These are phyloP conservation scores for Anthopleura xanthogrammica DNA, from an alignment of 92 coral and sea anemone genomes.

Conservation along the genomic window DNA sequence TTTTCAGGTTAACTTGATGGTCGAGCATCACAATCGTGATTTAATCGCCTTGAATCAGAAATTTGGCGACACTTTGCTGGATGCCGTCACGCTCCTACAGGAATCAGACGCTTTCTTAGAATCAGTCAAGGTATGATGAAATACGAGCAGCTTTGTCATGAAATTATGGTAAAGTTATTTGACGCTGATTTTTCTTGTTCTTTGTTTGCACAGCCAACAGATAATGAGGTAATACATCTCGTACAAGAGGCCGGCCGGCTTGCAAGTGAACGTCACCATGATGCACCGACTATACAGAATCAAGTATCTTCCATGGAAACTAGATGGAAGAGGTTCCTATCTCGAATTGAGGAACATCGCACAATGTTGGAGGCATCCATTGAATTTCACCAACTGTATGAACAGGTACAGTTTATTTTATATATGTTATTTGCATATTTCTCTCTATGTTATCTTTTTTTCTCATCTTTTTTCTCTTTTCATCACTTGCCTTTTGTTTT, in stretches of 20 bases:
- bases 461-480: neutral
- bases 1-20: slow-evolving; percentile 78
- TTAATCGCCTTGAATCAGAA: slow-evolving; percentile 79
- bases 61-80: slow-evolving; percentile 84
- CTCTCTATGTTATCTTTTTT: neutral
- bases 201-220: slow-evolving; percentile 73
- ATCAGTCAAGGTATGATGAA: slow-evolving; percentile 81
- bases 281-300: slow-evolving; percentile 80
- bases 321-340: slow-evolving; percentile 94
- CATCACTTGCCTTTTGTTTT: neutral
- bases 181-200: neutral
- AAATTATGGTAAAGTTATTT: neutral
- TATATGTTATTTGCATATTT: neutral
- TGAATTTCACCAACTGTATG: slow-evolving; percentile 90
- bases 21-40: slow-evolving; percentile 87
- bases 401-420: slow-evolving; percentile 64
- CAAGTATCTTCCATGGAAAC: slow-evolving; percentile 87
- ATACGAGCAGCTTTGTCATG: neutral
- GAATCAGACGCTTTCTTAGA: slow-evolving; percentile 91
- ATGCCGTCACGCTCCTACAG: slow-evolving; percentile 90
- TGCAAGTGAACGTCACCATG: slow-evolving; percentile 70
- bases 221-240: slow-evolving; percentile 71
- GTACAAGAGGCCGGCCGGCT: slow-evolving; percentile 78
- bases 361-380: slow-evolving; percentile 92
- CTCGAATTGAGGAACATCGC: slow-evolving; percentile 93